Conservation (phyloP, 2,888 invertebrate genomes). For the Melolontha melolontha region DNA sequence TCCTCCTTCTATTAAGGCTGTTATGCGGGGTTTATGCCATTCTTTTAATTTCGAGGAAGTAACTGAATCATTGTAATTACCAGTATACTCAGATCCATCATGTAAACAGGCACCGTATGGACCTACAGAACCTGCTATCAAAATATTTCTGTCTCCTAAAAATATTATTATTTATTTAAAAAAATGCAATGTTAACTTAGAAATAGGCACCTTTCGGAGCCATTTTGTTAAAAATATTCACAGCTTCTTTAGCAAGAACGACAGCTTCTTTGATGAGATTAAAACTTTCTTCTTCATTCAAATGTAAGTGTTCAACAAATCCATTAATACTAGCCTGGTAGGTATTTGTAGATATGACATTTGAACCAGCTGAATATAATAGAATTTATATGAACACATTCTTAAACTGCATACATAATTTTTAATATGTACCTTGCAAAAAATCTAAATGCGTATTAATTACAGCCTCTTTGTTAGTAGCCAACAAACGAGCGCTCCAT, state of each 20-base stretch:
- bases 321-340: constrained; percentile 86
- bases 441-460: constrained; percentile 82
- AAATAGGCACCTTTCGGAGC: too few relatives aligned
- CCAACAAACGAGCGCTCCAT: constrained; percentile 85
- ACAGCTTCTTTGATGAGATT: constrained; percentile 79
- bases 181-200: too few relatives aligned
- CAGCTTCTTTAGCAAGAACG: constrained; percentile 77
- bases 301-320: constrained; percentile 77
- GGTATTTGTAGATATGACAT: constrained; percentile 85
- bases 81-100: constrained; percentile 91
- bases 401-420: not conserved
- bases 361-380: constrained; percentile 77
- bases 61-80: constrained; percentile 76
- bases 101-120: constrained; percentile 89
- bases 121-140: constrained; percentile 88
- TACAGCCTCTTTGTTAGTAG: constrained; percentile 80
- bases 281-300: constrained; percentile 74
- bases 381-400: not conserved
- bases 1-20: constrained; percentile 79
- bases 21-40: constrained; percentile 85
- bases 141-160: constrained; percentile 59
- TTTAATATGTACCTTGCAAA: constrained; percentile 71
- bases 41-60: constrained; percentile 72
- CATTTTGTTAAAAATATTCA: constrained; percentile 66
- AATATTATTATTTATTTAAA: not conserved